phyloP scores from a whole-genome alignment of 2,888 invertebrate species.

The Lissonota sp. region DNA sequence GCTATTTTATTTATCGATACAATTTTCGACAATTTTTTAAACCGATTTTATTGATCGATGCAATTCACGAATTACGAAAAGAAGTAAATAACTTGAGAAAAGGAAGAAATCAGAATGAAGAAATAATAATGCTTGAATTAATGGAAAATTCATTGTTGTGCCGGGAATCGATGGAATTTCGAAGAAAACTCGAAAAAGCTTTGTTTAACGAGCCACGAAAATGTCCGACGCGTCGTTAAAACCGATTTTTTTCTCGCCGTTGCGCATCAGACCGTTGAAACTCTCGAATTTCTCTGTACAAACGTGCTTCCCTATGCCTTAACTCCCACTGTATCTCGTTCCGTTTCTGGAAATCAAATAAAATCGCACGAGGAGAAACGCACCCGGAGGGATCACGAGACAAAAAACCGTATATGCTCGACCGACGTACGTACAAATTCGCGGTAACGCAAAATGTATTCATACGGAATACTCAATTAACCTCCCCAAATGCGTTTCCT shows the following conservation, averaged over 20 bases:
- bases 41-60: too few relatives aligned
- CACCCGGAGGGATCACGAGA: too few relatives aligned
- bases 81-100: too few relatives aligned
- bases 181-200: slow-evolving; percentile 43
- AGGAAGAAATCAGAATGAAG: too few relatives aligned
- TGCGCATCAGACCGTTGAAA: slow-evolving; percentile 23
- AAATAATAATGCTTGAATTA: too few relatives aligned
- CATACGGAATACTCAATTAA: slow-evolving; percentile 54
- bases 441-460: slow-evolving; percentile 43
- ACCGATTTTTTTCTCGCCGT: slow-evolving; percentile 26
- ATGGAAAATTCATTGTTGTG: too few relatives aligned
- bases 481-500: slow-evolving; percentile 44
- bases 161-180: slow-evolving; percentile 20
- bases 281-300: slow-evolving; percentile 25
- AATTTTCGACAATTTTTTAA: too few relatives aligned
- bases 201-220: slow-evolving; percentile 38
- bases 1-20: too few relatives aligned
- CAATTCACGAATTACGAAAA: too few relatives aligned
- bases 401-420: background rate
- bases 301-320: background rate
- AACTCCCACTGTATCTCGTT: slow-evolving; percentile 20
- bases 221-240: slow-evolving; percentile 45
- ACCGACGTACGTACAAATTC: slow-evolving; percentile 27
- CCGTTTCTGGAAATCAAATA: slow-evolving; percentile 68
- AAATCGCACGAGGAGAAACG: slow-evolving; percentile 49